Base-by-base conservation (phyloP, 2,113 vertebrate species). In the Gasterosteus aculeatus region DNA sequence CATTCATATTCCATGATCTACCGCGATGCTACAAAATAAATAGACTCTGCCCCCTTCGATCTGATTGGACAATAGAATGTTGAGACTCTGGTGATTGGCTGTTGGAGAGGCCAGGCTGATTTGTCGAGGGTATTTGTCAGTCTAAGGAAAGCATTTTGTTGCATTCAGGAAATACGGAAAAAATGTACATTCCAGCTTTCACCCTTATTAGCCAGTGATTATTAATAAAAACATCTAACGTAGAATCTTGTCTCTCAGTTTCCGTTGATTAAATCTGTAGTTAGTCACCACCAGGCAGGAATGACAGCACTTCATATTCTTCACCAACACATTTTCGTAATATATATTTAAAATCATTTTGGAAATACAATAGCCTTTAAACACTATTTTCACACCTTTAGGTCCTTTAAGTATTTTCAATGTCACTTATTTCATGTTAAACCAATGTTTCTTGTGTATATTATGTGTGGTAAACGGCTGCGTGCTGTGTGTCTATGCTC, bases 11-110 rank as follows among this genome's bases (percentile, higher is more conserved):
- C 39, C 10, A n/a, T 10, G 29, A 4, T 19, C 12, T 31, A 16
- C 33, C 65, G 77, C 73, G 60, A 69, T 22, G 2, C 18, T 35
- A 44, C 68, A 2, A 65, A 51, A 35, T 53, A 59, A 8, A 41
- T 15, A 18, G 51, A 68, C 38, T 0, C 63, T 0, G 31, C 78
- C 68, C 11, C 26, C 58, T 64, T 31, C 0, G n/a, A 63, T 71
- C 0, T 83, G 74, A 90, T 90, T 91, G 84, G 90, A 63, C 2
- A 44, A 70, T 0, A n/a, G 2, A n/a, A 16, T 33, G 2, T 8
- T 26, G 0, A 9, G n/a, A 35, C 15, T 41, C 15, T 16, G 3
- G 0, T 33, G 68, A 89, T 88, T 90, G 79, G 90, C 35, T 35
- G 16, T 38, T 16, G 0, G 0, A 46, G 10, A 5, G 2, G 5